These are phyloP conservation scores for Aphis gossypii DNA, from an alignment of 1,140 invertebrate species.

Conservation along the genomic window DNA sequence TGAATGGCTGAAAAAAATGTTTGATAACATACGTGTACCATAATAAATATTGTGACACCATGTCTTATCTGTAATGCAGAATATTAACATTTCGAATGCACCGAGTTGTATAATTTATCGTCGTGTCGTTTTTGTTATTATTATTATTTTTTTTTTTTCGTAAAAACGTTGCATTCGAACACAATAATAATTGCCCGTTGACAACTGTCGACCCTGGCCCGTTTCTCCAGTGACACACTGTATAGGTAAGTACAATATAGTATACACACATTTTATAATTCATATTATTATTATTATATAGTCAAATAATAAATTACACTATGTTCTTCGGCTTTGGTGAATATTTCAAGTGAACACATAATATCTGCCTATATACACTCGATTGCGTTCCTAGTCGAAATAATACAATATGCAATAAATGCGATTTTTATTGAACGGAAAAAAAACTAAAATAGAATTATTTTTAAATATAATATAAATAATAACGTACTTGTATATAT, in stretches of 20 bases:
- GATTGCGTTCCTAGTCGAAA: neutral
- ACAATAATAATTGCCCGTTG: slow-evolving; percentile 37
- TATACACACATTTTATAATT: neutral
- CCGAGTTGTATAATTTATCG: slow-evolving; percentile 33
- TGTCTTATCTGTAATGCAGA: neutral
- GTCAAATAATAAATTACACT: neutral
- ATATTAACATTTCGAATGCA: neutral
- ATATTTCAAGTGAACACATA: neutral
- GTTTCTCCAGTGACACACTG: slow-evolving; percentile 32
- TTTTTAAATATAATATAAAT: slow-evolving; percentile 5
- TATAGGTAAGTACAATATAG: neutral
- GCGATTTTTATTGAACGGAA: neutral
- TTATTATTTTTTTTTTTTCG: neutral
- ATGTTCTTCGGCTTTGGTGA: neutral
- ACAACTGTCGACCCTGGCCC: slow-evolving; percentile 50
- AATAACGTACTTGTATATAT: neutral
- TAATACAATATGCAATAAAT: neutral
- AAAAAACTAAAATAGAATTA: neutral
- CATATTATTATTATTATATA: slow-evolving; percentile 24
- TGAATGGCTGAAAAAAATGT: neutral
- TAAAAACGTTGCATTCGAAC: slow-evolving; percentile 32
- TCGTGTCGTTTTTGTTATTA: neutral
- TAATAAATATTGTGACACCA: neutral
- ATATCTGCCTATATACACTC: neutral
- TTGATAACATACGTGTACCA: neutral